Conservation (phyloP, 1,140 invertebrate species). For the Hylaeus volcanicus region DNA sequence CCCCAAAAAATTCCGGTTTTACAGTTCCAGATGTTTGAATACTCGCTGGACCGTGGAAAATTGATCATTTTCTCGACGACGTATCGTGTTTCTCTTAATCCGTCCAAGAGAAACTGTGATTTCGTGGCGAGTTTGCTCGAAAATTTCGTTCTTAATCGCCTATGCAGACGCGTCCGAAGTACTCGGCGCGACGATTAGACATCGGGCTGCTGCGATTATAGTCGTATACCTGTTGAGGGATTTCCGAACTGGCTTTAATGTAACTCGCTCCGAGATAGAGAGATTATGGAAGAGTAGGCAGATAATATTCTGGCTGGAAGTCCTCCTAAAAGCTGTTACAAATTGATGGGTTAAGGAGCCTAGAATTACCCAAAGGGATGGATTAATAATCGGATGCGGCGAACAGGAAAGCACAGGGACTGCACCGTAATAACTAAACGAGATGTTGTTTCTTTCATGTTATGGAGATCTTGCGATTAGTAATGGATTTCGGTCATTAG, state of each 20-base stretch:
- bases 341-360: conserved; percentile 23
- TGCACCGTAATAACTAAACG: neutral
- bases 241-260: neutral
- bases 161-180: conserved; percentile 1
- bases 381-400: neutral
- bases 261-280: conserved; percentile 14
- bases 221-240: conserved; percentile 28
- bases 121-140: neutral
- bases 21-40: no score
- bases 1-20: neutral
- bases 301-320: conserved; percentile 18
- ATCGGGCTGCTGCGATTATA: conserved; percentile 6
- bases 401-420: neutral
- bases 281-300: conserved; percentile 17
- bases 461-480: no score
- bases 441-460: neutral
- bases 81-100: conserved; percentile 37
- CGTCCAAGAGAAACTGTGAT: no score
- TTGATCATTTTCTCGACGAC: neutral
- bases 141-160: conserved; percentile 26
- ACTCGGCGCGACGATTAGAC: no score
- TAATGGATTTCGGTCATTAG: neutral
- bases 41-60: neutral
- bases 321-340: conserved; percentile 27
- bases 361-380: neutral